phyloP scores from a whole-genome alignment of 1,140 invertebrate genomes.

The Apis florea region DNA sequence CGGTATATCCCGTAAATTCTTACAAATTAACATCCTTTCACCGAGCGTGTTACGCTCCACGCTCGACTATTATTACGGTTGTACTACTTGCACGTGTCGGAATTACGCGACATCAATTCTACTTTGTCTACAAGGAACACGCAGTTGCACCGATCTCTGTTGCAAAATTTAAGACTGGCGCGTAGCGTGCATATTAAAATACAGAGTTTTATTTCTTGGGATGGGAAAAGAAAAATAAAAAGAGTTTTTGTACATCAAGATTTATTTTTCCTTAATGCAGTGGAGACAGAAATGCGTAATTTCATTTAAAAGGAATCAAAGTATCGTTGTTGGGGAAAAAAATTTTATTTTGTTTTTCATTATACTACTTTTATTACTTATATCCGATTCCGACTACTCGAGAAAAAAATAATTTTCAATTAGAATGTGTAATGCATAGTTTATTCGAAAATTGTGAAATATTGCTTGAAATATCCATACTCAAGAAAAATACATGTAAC shows the following conservation, averaged over 20 bases:
- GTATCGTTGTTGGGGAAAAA: no score
- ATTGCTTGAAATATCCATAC: neutral
- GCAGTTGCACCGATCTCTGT: neutral
- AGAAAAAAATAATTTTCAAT: constrained; percentile 8
- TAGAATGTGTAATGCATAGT: constrained; percentile 15
- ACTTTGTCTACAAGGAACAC: constrained; percentile 19
- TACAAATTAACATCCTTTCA: neutral
- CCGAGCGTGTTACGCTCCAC: neutral
- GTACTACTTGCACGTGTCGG: constrained; percentile 14
- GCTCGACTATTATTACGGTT: constrained; percentile 14
- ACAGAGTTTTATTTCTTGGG: no score
- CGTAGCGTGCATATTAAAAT: neutral
- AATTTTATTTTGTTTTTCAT: neutral
- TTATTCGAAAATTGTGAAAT: neutral
- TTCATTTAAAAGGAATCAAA: no score
- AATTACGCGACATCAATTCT: constrained; percentile 33
- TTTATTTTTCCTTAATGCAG: no score
- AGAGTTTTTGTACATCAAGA: no score
- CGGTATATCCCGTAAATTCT: neutral
- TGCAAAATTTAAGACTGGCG: constrained; percentile 9
- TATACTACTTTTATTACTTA: neutral
- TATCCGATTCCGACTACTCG: neutral
- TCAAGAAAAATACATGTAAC: neutral
- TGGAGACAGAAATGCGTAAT: no score
- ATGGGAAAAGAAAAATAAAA: no score